Evolutionary conservation across 2,797 vertebrate species (phyloP).

Genomic region (Sarcoramphus papa): DNA sequence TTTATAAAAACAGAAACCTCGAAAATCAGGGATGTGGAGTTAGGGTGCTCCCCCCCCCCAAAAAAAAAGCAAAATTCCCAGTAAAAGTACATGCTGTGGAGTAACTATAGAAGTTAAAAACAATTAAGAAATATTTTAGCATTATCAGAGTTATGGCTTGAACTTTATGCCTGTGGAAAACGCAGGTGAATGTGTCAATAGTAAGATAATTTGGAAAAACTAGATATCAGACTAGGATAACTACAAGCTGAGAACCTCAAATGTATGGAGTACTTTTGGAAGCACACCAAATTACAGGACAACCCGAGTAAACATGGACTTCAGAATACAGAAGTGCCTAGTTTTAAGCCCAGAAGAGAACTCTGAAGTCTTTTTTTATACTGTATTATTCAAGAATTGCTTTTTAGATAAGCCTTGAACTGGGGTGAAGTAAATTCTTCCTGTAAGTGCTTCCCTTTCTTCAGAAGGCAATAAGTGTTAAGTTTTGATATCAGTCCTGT

Average conservation of each 20-base stretch:
- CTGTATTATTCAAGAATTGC: background rate
- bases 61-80: background rate
- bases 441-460: background rate
- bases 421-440: background rate
- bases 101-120: background rate
- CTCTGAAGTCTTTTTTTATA: background rate
- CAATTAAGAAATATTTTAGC: background rate
- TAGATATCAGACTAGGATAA: background rate
- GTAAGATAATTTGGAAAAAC: background rate
- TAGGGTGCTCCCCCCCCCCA: fast-evolving
- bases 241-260: background rate
- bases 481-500: background rate
- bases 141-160: background rate
- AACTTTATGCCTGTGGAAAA: background rate
- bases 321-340: background rate
- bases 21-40: background rate
- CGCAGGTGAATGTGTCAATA: background rate
- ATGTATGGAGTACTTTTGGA: background rate
- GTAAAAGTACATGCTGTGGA: background rate
- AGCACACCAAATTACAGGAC: background rate
- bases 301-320: background rate
- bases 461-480: background rate
- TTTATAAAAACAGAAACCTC: background rate
- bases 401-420: background rate
- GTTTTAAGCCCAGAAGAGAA: background rate